A percentile compares a stretch with the other conserved stretches of the same genome.
Conservation (phyloP, 1,140 invertebrate species). For the Cyrtorhinus lividipennis region DNA sequence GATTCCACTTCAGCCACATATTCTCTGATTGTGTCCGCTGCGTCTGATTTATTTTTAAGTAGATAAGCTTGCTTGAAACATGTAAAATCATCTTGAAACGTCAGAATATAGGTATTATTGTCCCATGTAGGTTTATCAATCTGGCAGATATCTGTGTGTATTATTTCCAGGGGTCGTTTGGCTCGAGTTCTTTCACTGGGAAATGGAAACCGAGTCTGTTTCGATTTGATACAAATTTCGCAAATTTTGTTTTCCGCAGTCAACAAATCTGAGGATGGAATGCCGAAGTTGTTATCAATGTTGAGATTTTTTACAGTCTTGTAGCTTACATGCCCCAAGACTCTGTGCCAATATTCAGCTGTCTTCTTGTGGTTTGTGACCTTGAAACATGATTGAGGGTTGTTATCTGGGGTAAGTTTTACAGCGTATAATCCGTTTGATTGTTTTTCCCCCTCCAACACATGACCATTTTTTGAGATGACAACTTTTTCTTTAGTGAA, state of each 20-base stretch:
- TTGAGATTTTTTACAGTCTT: constrained; percentile 13
- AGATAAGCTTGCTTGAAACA: constrained; percentile 28
- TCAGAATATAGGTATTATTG: constrained; percentile 28
- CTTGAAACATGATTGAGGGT: too few species aligned
- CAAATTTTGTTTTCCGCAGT: background rate
- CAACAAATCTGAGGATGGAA: background rate
- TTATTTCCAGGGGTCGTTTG: constrained; percentile 4
- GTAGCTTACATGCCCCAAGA: constrained; percentile 13
- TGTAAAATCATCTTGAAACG: constrained; percentile 31
- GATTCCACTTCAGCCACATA: constrained; percentile 23
- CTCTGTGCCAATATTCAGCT: constrained; percentile 12
- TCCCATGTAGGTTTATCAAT: constrained; percentile 8
- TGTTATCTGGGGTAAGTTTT: background rate
- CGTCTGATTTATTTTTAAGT: constrained; percentile 28
- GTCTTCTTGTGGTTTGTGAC: background rate
- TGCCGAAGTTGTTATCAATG: background rate
- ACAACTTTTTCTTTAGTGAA: constrained; percentile 11
- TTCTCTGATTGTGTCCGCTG: constrained; percentile 26
- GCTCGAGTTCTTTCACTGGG: background rate
- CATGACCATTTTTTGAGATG: constrained; percentile 1
- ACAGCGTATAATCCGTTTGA: background rate
- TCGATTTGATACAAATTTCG: background rate
- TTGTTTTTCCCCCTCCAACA: constrained; percentile 1
- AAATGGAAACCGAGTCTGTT: background rate
- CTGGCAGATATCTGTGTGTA: constrained; percentile 7